Evolutionary conservation across 1,140 invertebrate genomes (phyloP), one percentile per base, ranked within the genome.

Genomic region (Dufourea novaeangliae): DNA sequence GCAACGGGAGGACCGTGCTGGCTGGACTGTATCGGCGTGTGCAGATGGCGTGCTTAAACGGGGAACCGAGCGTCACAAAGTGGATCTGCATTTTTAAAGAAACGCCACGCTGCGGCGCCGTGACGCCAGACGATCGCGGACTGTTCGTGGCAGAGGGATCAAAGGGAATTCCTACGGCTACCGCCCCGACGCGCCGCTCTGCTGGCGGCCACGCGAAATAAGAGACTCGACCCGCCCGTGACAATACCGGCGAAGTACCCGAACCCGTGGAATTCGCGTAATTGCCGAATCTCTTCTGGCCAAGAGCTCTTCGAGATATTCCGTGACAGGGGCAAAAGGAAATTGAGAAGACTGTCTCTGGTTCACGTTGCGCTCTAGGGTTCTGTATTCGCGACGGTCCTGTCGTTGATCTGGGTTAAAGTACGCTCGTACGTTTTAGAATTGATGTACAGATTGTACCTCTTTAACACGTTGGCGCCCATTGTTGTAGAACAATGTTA

Each of bases 51-150:
- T 2, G 52, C 50, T 61, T 66, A 32, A 70, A 54, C 46, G 27
- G 8, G 10, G 20, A 20, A 25, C 32, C n/a, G n/a, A n/a, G 25
- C 39, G 34, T 27, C 22, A 10, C 39, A 68, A 79, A 63, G 64
- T 68, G 61, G 6, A n/a, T 27, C 8, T 70, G 39, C 44, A 70
- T 79, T 82, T 79, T 66, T 82, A 71, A 84, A 72, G 50, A 0
- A 20, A 8, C 11, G 5, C 41, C 4, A 8, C n/a, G 6, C 41
- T 20, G 32, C 12, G 17, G 6, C 39, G 39, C 22, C 20, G 20
- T 17, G 20, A 44, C 34, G 61, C 12, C 22, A 54, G 29, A 20
- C 10, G 50, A 46, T 1, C 10, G 14, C 34, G n/a, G n/a, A n/a
- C 25, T 46, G 8, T 34, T 11, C 27, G 20, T 44, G 14, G 44